phyloP scores from a whole-genome alignment of 2,888 invertebrate species.

The Lasioglossum villosulum region DNA sequence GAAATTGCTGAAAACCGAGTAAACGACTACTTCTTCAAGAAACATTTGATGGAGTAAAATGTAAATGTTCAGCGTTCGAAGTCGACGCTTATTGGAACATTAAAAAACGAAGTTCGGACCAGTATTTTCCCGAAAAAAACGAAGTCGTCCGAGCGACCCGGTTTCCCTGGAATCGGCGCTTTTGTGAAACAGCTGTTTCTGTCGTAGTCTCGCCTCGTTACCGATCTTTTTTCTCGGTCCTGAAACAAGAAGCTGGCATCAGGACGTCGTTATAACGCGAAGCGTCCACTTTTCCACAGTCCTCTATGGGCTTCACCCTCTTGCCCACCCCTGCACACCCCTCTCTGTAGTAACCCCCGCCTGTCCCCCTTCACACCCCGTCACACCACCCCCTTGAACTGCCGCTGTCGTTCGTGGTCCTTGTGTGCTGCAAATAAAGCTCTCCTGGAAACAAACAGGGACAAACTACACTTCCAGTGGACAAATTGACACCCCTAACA shows the following conservation, averaged over 20 bases:
- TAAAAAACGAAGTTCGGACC: background rate
- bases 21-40: background rate
- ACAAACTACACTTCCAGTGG: conserved; percentile 70
- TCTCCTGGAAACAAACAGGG: conserved; percentile 81
- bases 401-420: conserved; percentile 67
- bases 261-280: conserved; percentile 80
- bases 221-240: conserved; percentile 67
- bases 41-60: background rate
- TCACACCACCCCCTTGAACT: conserved; percentile 21
- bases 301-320: conserved; percentile 50
- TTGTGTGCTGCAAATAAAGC: conserved; percentile 79
- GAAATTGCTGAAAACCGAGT: background rate
- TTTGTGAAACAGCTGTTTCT: conserved; percentile 66
- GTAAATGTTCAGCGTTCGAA: background rate
- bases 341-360: background rate
- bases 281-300: conserved; percentile 70
- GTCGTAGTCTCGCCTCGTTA: conserved; percentile 68
- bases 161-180: conserved; percentile 50
- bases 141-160: background rate
- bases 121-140: background rate
- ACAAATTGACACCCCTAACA: conserved; percentile 77
- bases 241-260: conserved; percentile 82
- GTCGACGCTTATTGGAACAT: background rate
- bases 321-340: conserved; percentile 24
- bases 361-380: background rate